Base-by-base conservation (phyloP, 2,113 vertebrate species). In the Gavia stellata region DNA sequence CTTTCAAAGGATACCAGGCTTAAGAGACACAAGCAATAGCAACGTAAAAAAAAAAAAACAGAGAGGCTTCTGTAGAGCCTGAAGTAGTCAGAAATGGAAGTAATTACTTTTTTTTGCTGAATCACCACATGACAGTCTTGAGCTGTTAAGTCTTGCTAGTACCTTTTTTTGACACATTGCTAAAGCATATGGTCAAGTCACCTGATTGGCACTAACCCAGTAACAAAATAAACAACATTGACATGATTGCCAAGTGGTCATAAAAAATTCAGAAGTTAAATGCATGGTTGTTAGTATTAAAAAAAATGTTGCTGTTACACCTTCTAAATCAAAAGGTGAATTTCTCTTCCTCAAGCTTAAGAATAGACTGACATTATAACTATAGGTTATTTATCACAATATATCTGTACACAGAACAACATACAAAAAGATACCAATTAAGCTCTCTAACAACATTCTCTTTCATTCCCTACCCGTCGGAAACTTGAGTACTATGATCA, bases 241-340 rank as follows among this genome's bases (percentile, higher is more conserved):
- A 81, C 45, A 14, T 0, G 0, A 15, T 45, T 73, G 28, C 42
- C 45, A 81, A 38, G 31, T 4, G 3, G 16, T n/a, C 4, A 6
- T 36, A 44, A 63, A 75, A 26, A 33, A 8, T 5, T 42, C 7
- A 70, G 42, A 45, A 67, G 26, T 24, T 26, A 73, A 42, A 88
- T 7, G 3, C 0, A 0, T 61, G 10, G 34, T 7, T 68, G 8
- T 47, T 67, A 87, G 47, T 13, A 36, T 9, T 55, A 25, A 28
- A 52, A 72, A 28, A 61, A 50, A 47, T 12, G 14, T 5, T 58
- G 40, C 14, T 47, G 20, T 75, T 47, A 55, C 9, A 81, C 7
- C 13, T 29, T 68, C 45, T 66, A 74, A 70, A 81, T 49, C 6
- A 81, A 74, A 89, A 91, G 14, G 20, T 34, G 6, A 55, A 47